Evolutionary conservation across 2,797 vertebrate species (phyloP), one percentile per base, ranked within the genome.

Genomic region (Chelon auratus): DNA sequence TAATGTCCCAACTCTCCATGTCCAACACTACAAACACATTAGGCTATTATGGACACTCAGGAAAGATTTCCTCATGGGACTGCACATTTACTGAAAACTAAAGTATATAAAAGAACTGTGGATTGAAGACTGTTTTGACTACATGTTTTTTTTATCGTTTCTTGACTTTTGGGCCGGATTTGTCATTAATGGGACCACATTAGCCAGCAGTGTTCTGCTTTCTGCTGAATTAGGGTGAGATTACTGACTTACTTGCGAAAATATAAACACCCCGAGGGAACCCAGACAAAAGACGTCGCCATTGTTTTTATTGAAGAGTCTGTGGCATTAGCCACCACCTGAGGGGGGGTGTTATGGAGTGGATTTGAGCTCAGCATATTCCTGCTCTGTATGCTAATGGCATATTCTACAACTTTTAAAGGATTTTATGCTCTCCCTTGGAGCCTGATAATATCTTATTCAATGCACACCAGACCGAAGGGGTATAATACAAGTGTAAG

Each of bases 1-100:
- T 84, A 87, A 89, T 85, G 83, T 80, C 73, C 78, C 22, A 18
- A 66, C 72, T 84, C 77, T 83, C 87, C 63, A 54, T 5, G 76
- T 82, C 65, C 83, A 74, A 68, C 51, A 55, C 80, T 51, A 63
- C 55, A 84, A 83, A 89, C 84, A 80, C 89, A 90, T 89, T 85
- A 86, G 68, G 78, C 70, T 83, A 86, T 91, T 83, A 89, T 5
- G 56, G 57, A 70, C 76, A 87, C 68, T 77, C 33, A 74, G 58
- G 26, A 36, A 73, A 81, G 58, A 73, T 74, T 68, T 70, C 54
- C 81, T 78, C 77, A 45, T 72, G 82, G 77, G 81, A 55, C 39
- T 47, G 54, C 45, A 59, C 61, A 69, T 79, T 78, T 52, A 52
- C 3, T 0, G 56, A 82, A 77, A 54, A 68, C 54, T 68, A 60